Conservation (phyloP, 2,888 invertebrate genomes). For the Campopleginae sp. region DNA sequence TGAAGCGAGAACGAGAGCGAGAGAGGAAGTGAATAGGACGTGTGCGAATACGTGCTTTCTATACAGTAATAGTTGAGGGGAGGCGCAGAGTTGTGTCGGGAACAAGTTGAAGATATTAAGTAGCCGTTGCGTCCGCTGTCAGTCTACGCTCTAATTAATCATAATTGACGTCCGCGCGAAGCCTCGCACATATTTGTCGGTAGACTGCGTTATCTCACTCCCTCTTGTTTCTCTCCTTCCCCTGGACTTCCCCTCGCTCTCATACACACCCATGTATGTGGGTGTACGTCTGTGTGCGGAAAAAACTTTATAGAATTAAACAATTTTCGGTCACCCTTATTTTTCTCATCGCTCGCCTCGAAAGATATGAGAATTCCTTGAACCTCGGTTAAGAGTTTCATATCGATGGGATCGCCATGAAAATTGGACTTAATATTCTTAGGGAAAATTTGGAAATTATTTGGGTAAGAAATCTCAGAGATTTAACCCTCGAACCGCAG, state of each 20-base stretch:
- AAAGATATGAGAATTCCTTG: neutral
- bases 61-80: conserved; percentile 71
- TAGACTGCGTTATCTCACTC: conserved; percentile 49
- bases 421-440: neutral
- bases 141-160: conserved; percentile 84
- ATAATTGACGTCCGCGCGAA: conserved; percentile 84
- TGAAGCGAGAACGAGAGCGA: conserved; percentile 13
- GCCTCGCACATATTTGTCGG: conserved; percentile 80
- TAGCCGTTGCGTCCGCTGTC: conserved; percentile 83
- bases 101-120: conserved; percentile 82
- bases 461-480: too few species aligned
- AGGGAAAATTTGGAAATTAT: neutral
- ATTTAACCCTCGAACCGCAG: too few species aligned
- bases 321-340: neutral
- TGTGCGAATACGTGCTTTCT: conserved; percentile 50
- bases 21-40: conserved; percentile 70
- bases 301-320: neutral
- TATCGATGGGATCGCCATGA: neutral
- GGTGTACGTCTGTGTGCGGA: neutral
- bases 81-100: conserved; percentile 73
- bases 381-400: neutral
- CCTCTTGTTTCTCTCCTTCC: conserved; percentile 28
- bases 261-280: neutral
- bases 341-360: neutral
- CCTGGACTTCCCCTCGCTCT: conserved; percentile 26